Evolutionary conservation across 1,140 invertebrate species (phyloP), one percentile per base, ranked within the genome.

Genomic region (Hypsibius dujardini): DNA sequence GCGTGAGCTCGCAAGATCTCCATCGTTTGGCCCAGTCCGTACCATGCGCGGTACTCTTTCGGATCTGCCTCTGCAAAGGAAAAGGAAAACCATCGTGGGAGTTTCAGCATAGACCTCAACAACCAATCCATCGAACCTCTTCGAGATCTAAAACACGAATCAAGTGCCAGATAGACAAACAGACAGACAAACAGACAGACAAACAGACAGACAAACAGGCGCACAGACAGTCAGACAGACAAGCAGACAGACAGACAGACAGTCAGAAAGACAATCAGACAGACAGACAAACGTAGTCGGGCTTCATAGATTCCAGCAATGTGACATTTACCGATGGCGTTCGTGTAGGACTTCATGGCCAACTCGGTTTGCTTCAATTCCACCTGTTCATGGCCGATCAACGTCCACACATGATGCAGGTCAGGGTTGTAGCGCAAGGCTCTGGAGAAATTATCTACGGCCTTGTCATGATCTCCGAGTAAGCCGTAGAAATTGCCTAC

Each of bases 301-400:
- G 28, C 28, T 28, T 28, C 28, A 28, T 28, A 28, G 28, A 28
- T 28, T 28, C 28, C 28, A 28, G 28, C 28, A 28, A 28, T 28
- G 28, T 28, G 28, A 28, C 28, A 28, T 28, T 72, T 69, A 83
- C 82, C 81, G 72, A 82, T 77, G 12, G 83, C 82, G 73, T 80
- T 80, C 72, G 80, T 75, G 74, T 81, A 83, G 46, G 78, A 79
- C 73, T 77, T 76, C 73, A 80, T 95, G 3, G 95, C 94, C 28
- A 92, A 92, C 81, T 92, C 92, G 1, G 91, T 94, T 79, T 98
- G 98, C 80, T 98, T 98, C 80, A 98, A 85, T 82, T 98, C 95
- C 87, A 98, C 94, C 80, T 92, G 98, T 80, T 98, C 95, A 79
- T 99, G 95, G 0, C 96, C 96, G 85, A 98, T 92, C 46, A 99